These are phyloP conservation scores for Tridacna crocea DNA, from an alignment of 2,888 invertebrate genomes.

Conservation along the genomic window DNA sequence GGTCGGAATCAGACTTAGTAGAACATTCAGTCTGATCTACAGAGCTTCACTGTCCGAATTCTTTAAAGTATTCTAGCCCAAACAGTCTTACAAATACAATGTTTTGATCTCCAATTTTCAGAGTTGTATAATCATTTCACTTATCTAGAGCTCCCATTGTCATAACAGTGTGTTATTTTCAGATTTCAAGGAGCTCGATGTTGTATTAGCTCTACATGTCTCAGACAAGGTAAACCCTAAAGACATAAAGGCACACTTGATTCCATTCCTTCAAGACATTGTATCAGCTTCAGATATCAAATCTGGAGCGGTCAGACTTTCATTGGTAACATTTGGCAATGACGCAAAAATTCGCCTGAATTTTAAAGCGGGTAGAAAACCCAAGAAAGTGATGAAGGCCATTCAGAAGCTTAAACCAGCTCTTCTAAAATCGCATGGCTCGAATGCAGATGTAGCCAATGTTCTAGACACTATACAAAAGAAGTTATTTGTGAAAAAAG, in stretches of 20 bases:
- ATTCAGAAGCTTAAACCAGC: conserved; percentile 56
- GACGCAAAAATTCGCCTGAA: conserved; percentile 68
- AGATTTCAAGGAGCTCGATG: conserved; percentile 62
- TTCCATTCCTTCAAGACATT: conserved; percentile 60
- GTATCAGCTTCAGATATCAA: conserved; percentile 62
- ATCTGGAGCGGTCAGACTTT: conserved; percentile 69
- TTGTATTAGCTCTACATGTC: conserved; percentile 65
- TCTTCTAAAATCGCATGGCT: conserved; percentile 40
- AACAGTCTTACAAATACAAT: too few relatives aligned
- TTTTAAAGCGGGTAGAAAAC: conserved; percentile 59
- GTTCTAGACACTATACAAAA: conserved; percentile 55
- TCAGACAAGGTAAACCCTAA: conserved; percentile 59
- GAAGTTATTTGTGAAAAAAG: conserved; percentile 51
- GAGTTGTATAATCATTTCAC: too few relatives aligned
- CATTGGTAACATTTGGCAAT: conserved; percentile 80
- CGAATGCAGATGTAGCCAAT: conserved; percentile 43
- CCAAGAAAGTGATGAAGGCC: conserved; percentile 55
- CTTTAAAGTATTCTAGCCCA: too few relatives aligned
- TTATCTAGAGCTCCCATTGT: too few relatives aligned
- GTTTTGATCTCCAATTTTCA: too few relatives aligned
- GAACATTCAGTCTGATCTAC: too few relatives aligned
- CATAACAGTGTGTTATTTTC: conserved; percentile 33
- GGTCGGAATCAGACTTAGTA: too few relatives aligned
- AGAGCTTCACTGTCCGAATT: too few relatives aligned
- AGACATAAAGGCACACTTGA: conserved; percentile 60